Percentiles rank a stretch among this genome's conserved stretches.
phyloP scores from a whole-genome alignment of 2,888 invertebrate genomes.

The Hirtodrosophila histrioides region DNA sequence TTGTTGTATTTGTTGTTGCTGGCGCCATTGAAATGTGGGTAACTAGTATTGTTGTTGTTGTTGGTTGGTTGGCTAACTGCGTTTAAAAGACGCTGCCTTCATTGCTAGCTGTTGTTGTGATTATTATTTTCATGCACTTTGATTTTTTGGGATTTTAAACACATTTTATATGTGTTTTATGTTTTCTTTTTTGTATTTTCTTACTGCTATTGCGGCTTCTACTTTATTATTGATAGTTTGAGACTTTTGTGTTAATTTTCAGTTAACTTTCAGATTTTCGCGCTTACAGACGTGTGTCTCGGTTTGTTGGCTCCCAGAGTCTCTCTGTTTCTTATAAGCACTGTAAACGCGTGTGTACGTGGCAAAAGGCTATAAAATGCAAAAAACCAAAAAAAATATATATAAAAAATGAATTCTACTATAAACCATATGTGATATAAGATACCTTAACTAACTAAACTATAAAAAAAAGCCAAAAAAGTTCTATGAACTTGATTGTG shows the following conservation, averaged over 20 bases:
- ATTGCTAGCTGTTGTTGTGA: constrained; percentile 60
- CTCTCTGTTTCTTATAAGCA: constrained; percentile 4
- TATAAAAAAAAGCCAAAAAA: constrained; percentile 30
- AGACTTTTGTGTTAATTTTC: constrained; percentile 75
- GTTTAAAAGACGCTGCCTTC: constrained; percentile 23
- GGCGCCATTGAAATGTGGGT: constrained; percentile 74
- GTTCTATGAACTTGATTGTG: constrained; percentile 47
- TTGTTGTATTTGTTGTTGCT: constrained; percentile 39
- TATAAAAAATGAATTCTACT: background rate
- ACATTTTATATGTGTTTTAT: constrained; percentile 58
- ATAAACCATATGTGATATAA: constrained; percentile 50
- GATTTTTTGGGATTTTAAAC: constrained; percentile 82
- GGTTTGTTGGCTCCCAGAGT: constrained; percentile 35
- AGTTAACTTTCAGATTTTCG: constrained; percentile 84
- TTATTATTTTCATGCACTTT: constrained; percentile 84
- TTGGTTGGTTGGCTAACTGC: constrained; percentile 49
- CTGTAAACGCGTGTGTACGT: constrained; percentile 51
- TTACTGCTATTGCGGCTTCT: constrained; percentile 36
- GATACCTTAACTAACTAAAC: constrained; percentile 27
- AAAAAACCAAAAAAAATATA: constrained; percentile 7
- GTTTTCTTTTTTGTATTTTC: constrained; percentile 55
- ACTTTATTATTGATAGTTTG: constrained; percentile 74
- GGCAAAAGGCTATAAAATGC: constrained; percentile 49
- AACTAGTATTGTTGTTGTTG: constrained; percentile 58
- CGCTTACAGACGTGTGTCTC: constrained; percentile 80